Evolutionary conservation across 1,140 invertebrate genomes (phyloP), one percentile per base, ranked within the genome.

Genomic region (Procambarus clarkii): DNA sequence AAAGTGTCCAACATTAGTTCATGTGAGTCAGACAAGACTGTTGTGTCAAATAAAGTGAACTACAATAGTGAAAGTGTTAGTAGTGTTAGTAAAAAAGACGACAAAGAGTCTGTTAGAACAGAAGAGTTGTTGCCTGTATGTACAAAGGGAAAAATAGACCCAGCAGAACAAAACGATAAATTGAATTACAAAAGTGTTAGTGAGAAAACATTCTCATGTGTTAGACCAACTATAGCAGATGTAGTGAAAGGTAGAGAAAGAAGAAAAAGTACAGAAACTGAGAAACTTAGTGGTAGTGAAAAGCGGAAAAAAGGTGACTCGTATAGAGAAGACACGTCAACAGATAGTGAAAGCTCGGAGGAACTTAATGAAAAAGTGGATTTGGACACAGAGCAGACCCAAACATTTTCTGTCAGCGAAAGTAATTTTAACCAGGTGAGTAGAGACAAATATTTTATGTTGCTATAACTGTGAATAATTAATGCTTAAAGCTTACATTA

Each of bases 181-280:
- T 34, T 76, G 77, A 80, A 54, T 44, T 48, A 77, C 46, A 86
- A 54, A 48, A 78, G 71, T 54, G 50, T 46, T n/a, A 46, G 77
- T 54, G 87, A 90, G 9, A 89, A 88, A 44, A 13, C n/a, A 0
- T 34, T 11, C 76, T 9, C 48, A 2, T 79, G 85, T 44, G 79
- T 93, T 8, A 77, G 91, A 45, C 92, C 92, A 60, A 93, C 92
- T 24, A 93, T 93, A 91, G 92, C 92, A 0, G 92, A 93, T 78
- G 81, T 92, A n/a, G 92, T 93, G 44, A 93, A 93, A 83, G 92
- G 87, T 2, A 80, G 92, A 44, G 92, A 93, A 76, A 81, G 92
- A 15, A 86, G 92, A 54, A 93, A 93, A 69, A 92, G 91, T 58
- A 92, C 91, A 13, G 92, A 93, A 2, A 80, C 78, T 9, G 92